Percentiles rank a stretch among this genome's conserved stretches.
Conservation (phyloP, 2,797 vertebrate species). For the Arnoldichthys spilopterus region DNA sequence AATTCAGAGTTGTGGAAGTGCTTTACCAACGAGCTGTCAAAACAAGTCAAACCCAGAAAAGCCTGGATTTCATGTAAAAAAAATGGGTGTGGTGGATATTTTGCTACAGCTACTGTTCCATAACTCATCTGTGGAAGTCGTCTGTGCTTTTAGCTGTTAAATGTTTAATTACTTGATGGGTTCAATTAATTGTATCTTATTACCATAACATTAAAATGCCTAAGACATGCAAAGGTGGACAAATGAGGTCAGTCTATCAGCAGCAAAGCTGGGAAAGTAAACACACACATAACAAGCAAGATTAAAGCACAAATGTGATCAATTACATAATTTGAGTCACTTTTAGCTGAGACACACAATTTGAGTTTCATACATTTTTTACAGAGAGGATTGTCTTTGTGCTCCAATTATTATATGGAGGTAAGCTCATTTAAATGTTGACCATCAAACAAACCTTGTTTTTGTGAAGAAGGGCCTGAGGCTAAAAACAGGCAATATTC, state of each 20-base stretch:
- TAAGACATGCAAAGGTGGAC: slow-evolving; percentile 63
- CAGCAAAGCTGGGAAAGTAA: background rate
- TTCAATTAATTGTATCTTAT: slow-evolving; percentile 78
- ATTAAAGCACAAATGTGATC: background rate
- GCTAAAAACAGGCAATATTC: background rate
- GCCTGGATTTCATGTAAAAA: slow-evolving; percentile 34
- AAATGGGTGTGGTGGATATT: slow-evolving; percentile 25
- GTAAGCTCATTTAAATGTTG: too few species aligned
- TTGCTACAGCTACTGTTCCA: slow-evolving; percentile 56
- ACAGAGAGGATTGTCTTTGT: background rate
- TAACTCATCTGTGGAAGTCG: slow-evolving; percentile 61
- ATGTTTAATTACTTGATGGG: slow-evolving; percentile 72
- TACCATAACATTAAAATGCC: slow-evolving; percentile 70
- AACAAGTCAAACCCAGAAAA: slow-evolving; percentile 35
- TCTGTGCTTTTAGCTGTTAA: slow-evolving; percentile 72
- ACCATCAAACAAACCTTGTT: too few species aligned
- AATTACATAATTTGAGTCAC: background rate
- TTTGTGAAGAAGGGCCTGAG: background rate
- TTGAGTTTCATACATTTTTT: too few species aligned
- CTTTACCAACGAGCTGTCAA: slow-evolving; percentile 56
- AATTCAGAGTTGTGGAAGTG: slow-evolving; percentile 49
- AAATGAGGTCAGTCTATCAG: slow-evolving; percentile 61
- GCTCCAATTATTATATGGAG: too few species aligned
- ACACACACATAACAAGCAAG: slow-evolving; percentile 36
- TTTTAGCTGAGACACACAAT: background rate